phyloP scores from a whole-genome alignment of 2,888 invertebrate species.

The Noctua pronuba region DNA sequence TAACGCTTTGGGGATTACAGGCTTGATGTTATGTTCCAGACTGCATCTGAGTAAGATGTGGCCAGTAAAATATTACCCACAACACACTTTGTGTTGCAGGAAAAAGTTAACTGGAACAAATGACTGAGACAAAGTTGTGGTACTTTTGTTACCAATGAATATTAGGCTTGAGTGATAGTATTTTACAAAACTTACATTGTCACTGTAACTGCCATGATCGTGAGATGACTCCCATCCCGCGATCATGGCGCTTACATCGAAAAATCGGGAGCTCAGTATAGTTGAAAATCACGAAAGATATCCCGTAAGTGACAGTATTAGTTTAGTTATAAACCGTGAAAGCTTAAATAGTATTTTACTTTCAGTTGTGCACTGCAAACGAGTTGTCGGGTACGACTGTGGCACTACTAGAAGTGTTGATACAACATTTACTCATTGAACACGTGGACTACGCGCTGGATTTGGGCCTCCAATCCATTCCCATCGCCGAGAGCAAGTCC shows the following conservation, averaged over 20 bases:
- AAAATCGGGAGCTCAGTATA: too few species aligned
- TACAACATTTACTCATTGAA: conserved; percentile 96
- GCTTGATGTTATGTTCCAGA: neutral
- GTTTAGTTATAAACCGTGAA: too few species aligned
- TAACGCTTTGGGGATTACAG: too few species aligned
- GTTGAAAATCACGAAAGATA: too few species aligned
- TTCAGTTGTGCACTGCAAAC: conserved; percentile 93
- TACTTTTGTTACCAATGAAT: neutral
- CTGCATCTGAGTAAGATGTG: neutral
- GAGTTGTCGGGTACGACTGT: conserved; percentile 95
- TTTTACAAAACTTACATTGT: too few species aligned
- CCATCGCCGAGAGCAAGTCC: conserved; percentile 96
- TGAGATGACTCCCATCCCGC: too few species aligned
- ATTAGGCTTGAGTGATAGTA: neutral
- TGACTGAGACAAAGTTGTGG: neutral
- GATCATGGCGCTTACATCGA: too few species aligned
- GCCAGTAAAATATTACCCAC: too few species aligned
- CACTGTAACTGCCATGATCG: too few species aligned
- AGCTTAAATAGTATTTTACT: neutral
- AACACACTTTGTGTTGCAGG: too few species aligned
- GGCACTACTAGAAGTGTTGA: conserved; percentile 95
- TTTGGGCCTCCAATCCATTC: conserved; percentile 96
- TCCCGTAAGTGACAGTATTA: too few species aligned
- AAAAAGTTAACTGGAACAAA: neutral
- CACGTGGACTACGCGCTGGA: conserved; percentile 99